Evolutionary conservation across 2,797 vertebrate genomes (phyloP).

Genomic region (Hephaestus fuliginosus): DNA sequence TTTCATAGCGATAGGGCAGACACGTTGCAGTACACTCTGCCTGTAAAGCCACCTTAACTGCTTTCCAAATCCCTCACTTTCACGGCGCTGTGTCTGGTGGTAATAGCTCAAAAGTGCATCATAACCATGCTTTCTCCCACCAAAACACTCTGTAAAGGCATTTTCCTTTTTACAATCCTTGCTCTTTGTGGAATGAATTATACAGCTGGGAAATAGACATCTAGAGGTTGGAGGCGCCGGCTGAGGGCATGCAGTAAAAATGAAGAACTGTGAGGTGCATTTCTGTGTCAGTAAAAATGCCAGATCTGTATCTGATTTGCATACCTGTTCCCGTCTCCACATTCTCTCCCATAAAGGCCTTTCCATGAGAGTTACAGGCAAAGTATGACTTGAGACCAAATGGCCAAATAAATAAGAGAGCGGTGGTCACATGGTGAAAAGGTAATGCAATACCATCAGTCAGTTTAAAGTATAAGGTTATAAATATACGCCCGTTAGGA

Average conservation of each 20-base stretch:
- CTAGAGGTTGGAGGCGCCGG: conserved; percentile 33
- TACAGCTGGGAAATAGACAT: conserved; percentile 34
- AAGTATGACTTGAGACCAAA: background rate
- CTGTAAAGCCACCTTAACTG: conserved; percentile 51
- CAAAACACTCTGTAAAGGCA: conserved; percentile 31
- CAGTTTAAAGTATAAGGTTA: background rate
- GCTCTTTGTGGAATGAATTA: conserved; percentile 50
- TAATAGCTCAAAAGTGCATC: conserved; percentile 48
- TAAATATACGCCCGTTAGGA: background rate
- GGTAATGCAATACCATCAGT: conserved; percentile 5
- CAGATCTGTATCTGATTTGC: conserved; percentile 72
- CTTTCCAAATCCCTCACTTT: conserved; percentile 51
- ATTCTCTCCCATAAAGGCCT: conserved; percentile 50
- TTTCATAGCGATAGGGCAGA: conserved; percentile 26
- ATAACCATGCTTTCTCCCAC: conserved; percentile 7
- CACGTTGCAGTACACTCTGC: conserved; percentile 15
- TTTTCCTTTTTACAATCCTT: conserved; percentile 33
- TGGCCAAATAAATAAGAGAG: conserved; percentile 31
- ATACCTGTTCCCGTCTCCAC: conserved; percentile 61
- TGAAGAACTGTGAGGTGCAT: conserved; percentile 71
- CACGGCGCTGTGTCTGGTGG: background rate
- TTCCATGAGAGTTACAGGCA: conserved; percentile 15
- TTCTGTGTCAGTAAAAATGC: conserved; percentile 74
- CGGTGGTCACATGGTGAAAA: background rate
- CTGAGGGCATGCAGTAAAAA: conserved; percentile 63